These are phyloP conservation scores for Parotocinclus haroldoi DNA, from an alignment of 2,797 vertebrate genomes.

Conservation along the genomic window DNA sequence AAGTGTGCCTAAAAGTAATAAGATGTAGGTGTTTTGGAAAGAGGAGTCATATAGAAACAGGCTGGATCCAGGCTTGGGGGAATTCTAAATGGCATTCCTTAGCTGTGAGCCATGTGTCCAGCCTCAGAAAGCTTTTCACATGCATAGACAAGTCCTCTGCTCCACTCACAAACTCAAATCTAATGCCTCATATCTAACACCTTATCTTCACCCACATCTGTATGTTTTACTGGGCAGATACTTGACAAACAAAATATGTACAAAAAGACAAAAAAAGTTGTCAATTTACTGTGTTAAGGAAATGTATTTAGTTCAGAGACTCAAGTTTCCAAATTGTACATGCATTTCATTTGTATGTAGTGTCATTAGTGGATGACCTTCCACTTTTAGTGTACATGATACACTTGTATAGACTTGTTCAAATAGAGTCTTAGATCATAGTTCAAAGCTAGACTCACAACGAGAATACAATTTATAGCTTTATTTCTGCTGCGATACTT, in stretches of 20 bases:
- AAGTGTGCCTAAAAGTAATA: background rate
- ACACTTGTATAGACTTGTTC: background rate
- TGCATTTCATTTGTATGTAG: no score
- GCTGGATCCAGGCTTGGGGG: slow-evolving; percentile 31
- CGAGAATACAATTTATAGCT: slow-evolving; percentile 1
- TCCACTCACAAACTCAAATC: slow-evolving; percentile 38
- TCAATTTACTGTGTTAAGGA: no score
- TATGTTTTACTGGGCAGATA: no score
- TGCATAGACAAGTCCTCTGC: slow-evolving; percentile 37
- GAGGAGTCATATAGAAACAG: slow-evolving; percentile 18
- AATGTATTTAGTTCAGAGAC: no score
- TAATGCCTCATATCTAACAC: slow-evolving; percentile 1
- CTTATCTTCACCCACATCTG: background rate
- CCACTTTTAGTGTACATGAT: background rate
- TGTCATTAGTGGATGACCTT: no score
- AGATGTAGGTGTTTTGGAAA: slow-evolving; percentile 22
- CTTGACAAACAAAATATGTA: background rate
- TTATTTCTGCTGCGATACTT: background rate
- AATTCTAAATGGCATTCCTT: slow-evolving; percentile 46
- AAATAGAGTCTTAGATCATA: slow-evolving; percentile 19
- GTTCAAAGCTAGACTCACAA: background rate
- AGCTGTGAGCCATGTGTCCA: slow-evolving; percentile 35
- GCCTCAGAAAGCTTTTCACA: slow-evolving; percentile 37
- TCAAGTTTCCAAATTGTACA: no score
- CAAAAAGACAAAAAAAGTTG: no score